Conservation (phyloP, 2,113 vertebrate species). For the Chiloscyllium plagiosum region DNA sequence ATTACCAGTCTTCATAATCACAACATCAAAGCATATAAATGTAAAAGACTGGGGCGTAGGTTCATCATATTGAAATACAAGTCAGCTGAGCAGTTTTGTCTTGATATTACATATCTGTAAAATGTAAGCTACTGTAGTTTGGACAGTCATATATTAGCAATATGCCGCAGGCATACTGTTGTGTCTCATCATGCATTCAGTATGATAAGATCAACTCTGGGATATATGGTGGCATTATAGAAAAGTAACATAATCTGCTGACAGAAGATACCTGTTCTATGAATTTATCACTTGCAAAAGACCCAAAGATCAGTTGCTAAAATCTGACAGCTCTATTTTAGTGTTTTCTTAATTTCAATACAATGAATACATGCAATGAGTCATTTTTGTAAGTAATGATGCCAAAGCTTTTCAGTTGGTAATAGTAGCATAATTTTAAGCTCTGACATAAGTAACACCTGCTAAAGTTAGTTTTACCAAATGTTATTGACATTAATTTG, state of each 20-base stretch:
- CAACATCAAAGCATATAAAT: conserved; percentile 17
- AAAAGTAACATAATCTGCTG: conserved; percentile 1
- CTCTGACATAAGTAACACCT: not conserved
- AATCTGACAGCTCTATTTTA: not conserved
- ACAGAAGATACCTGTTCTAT: conserved; percentile 6
- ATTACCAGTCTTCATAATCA: conserved; percentile 14
- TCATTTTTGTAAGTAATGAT: conserved; percentile 15
- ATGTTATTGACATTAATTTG: not conserved
- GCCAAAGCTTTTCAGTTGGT: not conserved
- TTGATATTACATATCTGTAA: not conserved
- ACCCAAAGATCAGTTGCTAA: not conserved
- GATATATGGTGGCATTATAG: not conserved
- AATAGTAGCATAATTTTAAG: conserved; percentile 12
- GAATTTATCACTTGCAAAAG: conserved; percentile 11
- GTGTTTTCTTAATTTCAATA: not conserved
- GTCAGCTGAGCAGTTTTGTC: not conserved
- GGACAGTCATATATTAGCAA: not conserved
- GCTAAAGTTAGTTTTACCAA: not conserved
- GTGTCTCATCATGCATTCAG: conserved; percentile 12
- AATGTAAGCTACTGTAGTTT: not conserved
- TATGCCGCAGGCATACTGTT: not conserved
- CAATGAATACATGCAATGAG: conserved; percentile 25
- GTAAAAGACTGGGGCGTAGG: not conserved
- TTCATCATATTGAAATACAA: conserved; percentile 17
- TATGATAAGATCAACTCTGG: conserved; percentile 15